These are phyloP conservation scores for Cacajao melanocephalus DNA, from an alignment of 2,797 vertebrate species.

Conservation along the genomic window DNA sequence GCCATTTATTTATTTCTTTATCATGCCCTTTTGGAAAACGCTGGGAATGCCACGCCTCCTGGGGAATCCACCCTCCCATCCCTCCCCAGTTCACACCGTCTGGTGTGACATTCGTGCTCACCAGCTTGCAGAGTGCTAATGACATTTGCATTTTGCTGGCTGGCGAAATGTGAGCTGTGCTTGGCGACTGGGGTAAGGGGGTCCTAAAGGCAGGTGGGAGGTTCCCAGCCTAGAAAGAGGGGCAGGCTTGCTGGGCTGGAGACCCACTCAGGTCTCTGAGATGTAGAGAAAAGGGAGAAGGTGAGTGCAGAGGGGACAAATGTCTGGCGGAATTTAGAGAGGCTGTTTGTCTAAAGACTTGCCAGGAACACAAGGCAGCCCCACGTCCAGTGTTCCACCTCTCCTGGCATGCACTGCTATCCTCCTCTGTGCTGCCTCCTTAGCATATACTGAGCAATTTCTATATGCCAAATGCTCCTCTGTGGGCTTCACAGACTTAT, in stretches of 20 bases:
- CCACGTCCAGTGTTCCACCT: not conserved
- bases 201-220: not conserved
- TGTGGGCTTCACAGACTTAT: not conserved
- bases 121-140: slow-evolving; percentile 38
- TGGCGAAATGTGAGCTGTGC: not conserved
- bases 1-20: not conserved
- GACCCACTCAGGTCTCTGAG: rapidly evolving
- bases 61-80: rapidly evolving
- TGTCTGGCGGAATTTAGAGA: not conserved
- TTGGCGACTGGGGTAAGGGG: not conserved
- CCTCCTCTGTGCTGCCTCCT: not conserved
- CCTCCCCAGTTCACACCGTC: not conserved
- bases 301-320: not conserved
- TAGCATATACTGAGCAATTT: not conserved
- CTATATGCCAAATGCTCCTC: not conserved
- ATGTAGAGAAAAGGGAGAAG: not conserved
- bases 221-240: not conserved
- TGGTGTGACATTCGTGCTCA: slow-evolving; percentile 7
- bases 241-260: not conserved
- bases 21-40: not conserved
- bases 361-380: not conserved
- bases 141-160: slow-evolving; percentile 55
- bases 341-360: not conserved
- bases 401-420: rapidly evolving
- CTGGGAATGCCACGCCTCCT: not conserved